These are phyloP conservation scores for Heliangelus exortis DNA, from an alignment of 2,797 vertebrate genomes.

Conservation along the genomic window DNA sequence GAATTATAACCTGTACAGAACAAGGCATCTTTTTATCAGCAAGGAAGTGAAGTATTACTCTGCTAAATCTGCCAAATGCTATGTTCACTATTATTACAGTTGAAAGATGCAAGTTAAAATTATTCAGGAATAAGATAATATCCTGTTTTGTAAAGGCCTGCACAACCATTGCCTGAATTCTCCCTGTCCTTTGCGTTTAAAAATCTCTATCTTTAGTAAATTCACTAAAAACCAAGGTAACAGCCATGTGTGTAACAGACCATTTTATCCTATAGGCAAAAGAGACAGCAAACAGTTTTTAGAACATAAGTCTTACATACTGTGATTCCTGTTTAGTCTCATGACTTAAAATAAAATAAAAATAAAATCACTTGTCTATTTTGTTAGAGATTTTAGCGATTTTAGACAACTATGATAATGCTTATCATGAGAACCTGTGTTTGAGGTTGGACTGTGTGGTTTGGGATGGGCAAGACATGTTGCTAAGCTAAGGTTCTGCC, in stretches of 20 bases:
- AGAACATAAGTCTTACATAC: not conserved
- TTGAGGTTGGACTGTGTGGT: not conserved
- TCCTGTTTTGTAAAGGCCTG: slow-evolving; percentile 1
- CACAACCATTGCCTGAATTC: not conserved
- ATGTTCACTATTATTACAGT: not conserved
- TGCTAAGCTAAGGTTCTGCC: not conserved
- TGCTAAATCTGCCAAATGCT: not conserved
- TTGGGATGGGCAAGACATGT: fast-evolving
- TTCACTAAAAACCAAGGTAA: not conserved
- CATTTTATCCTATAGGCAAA: not conserved
- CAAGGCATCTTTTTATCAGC: not conserved
- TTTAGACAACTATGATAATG: not conserved
- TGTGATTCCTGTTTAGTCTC: not conserved
- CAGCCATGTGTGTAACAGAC: not conserved
- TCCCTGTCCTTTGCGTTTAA: not conserved
- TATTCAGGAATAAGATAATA: slow-evolving; percentile 5
- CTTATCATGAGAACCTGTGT: not conserved
- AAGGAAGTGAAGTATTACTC: not conserved
- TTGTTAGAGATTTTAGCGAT: not conserved
- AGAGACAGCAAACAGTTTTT: not conserved
- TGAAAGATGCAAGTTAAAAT: not conserved
- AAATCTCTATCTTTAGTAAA: not conserved
- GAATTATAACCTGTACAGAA: slow-evolving; percentile 5
- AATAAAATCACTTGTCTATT: not conserved
- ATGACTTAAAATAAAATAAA: not conserved